Evolutionary conservation across 2,888 invertebrate genomes (phyloP).

Genomic region (Dolichomitus sp.): DNA sequence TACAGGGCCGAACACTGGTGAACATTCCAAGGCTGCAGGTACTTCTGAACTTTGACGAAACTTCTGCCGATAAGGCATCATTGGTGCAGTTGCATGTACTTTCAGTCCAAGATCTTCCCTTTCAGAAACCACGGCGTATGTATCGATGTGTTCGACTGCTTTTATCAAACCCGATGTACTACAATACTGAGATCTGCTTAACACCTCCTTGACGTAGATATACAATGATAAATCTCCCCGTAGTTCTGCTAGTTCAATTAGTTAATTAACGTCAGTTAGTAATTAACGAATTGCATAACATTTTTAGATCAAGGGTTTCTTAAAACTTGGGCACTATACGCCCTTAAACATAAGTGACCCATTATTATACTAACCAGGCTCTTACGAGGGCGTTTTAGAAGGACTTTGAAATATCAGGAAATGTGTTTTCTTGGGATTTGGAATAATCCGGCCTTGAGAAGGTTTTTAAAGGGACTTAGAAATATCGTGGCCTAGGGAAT

Average conservation of each 20-base stretch:
- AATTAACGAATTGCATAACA: neutral
- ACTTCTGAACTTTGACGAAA: conserved; percentile 1
- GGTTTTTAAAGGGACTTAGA: too few relatives aligned
- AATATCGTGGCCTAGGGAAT: too few relatives aligned
- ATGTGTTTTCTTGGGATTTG: too few relatives aligned
- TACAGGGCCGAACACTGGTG: conserved; percentile 1
- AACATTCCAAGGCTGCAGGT: neutral
- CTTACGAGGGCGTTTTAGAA: too few relatives aligned
- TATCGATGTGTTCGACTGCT: neutral
- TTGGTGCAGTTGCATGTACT: neutral
- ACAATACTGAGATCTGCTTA: neutral
- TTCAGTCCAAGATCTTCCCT: neutral
- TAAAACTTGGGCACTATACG: too few relatives aligned
- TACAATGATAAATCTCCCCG: neutral
- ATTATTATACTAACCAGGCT: too few relatives aligned
- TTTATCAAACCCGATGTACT: conserved; percentile 26
- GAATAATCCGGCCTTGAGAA: too few relatives aligned
- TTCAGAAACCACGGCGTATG: neutral
- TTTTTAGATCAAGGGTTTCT: too few relatives aligned
- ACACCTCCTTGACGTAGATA: neutral
- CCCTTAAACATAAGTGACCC: too few relatives aligned
- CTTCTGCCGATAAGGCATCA: conserved; percentile 1
- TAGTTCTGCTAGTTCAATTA: neutral
- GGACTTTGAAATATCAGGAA: too few relatives aligned
- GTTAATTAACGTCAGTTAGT: neutral